Evolutionary conservation across 53 echinoderm and acorn worm species (phyloP), one percentile per base, ranked within the genome.

Genomic region (Crossaster papposus): DNA sequence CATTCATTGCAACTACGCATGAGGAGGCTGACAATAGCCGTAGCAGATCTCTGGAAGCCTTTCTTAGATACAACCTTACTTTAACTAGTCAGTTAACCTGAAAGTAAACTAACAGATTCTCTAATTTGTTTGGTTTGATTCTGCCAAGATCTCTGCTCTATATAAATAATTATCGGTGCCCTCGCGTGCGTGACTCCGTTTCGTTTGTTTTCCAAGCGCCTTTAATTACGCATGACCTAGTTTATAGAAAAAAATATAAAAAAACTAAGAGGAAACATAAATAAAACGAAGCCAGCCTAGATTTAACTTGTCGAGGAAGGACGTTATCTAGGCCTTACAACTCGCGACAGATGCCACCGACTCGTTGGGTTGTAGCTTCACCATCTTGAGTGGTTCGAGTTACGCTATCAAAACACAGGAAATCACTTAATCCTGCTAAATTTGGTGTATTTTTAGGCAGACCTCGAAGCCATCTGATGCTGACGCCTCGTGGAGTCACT

Each of bases 381-480:
- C 83, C 75, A 24, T 34, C 68, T 53, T 70, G 70, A 83, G 68
- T 55, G 77, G 54, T 37, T 58, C 44, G 55, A 63, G 76, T 75
- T 87, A 87, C 87, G 52, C 87, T 87, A 87, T 87, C 63, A 87
- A 87, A 87, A 87, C 87, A 87, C 87, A 87, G 87, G 87, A 87
- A 87, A 87, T 87, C 35, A 76, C 4, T 87, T 76, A 76, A 87
- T n/a, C 87, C 77, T 24, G 44, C 44, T 23, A 62, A 87, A 77
- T 87, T 87, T 72, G 77, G 35, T n/a, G 63, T 76, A 87, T 87
- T 87, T 83, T 87, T 87, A 87, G 87, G 77, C 36, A 36, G 28
- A 30, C n/a, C 76, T 28, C 32, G 70, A 58, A 55, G 8, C n/a
- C 28, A 31, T 20, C 23, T 14, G 80, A 32, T 17, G 4, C 87